Percentiles rank a stretch among this genome's conserved stretches.
phyloP scores from a whole-genome alignment of 2,888 invertebrate species.

The Epinotia nisella region DNA sequence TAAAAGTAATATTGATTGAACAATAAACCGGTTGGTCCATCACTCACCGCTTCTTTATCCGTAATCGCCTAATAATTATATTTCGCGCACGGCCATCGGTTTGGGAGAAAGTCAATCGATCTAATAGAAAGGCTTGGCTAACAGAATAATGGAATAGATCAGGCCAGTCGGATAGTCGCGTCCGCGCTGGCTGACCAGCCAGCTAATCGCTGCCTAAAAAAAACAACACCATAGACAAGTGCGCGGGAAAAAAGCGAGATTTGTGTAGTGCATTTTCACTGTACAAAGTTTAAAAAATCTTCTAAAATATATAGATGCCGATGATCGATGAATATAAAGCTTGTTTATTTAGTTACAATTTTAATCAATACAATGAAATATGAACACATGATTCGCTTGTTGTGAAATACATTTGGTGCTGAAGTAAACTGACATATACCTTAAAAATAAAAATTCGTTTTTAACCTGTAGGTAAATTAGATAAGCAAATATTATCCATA shows the following conservation, averaged over 20 bases:
- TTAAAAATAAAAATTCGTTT: neutral
- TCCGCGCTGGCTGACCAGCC: slow-evolving; percentile 33
- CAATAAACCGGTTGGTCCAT: neutral
- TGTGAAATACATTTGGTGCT: neutral
- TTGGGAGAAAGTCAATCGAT: slow-evolving; percentile 44
- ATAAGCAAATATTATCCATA: neutral
- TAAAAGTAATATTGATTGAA: neutral
- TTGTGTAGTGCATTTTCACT: neutral
- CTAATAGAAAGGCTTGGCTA: slow-evolving; percentile 40
- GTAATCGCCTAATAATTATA: slow-evolving; percentile 26
- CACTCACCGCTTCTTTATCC: neutral
- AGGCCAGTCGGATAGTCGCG: slow-evolving; percentile 33
- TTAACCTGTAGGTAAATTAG: neutral
- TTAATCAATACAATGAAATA: too few species aligned
- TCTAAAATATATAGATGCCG: too few species aligned
- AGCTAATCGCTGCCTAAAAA: slow-evolving; percentile 1
- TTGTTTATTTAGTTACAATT: neutral
- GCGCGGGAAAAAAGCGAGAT: slow-evolving; percentile 5
- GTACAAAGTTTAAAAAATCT: too few species aligned
- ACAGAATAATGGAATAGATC: slow-evolving; percentile 7
- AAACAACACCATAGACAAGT: slow-evolving; percentile 9
- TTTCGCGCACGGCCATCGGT: slow-evolving; percentile 34
- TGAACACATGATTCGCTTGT: neutral
- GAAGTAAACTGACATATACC: neutral
- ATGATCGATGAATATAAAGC: neutral